Evolutionary conservation across 1,140 invertebrate species (phyloP), one percentile per base, ranked within the genome.

Genomic region (Spodoptera litura): DNA sequence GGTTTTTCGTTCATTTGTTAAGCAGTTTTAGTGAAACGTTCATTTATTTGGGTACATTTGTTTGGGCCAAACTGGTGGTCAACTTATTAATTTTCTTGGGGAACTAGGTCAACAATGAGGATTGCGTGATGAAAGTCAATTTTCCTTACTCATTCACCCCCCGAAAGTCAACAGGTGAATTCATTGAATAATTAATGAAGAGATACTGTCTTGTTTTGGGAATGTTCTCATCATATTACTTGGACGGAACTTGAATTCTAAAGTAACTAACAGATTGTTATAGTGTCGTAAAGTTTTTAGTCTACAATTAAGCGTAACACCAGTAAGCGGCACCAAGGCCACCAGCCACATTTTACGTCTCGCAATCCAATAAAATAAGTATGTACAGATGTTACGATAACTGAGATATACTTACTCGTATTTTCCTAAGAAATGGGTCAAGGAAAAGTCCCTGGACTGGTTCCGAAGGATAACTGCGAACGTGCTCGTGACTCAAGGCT

Each of bases 141-240:
- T 81, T 78, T 77, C 51, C 78, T 44, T 44, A 76, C 78, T 62
- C 74, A 62, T 66, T 66, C 61, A 77, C 78, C 79, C 82, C 64
- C 61, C 61, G 53, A 80, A 79, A 80, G 71, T 78, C 84, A 86
- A 86, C 84, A 86, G 84, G 84, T 85, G 83, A 59, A 79, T 78
- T 73, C 78, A 80, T 80, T 84, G 79, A 84, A 86, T 86, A 82
- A 86, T 84, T 84, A 84, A 86, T 84, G 74, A 82, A 81, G 51
- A 56, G 51, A 62, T 68, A 77, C 31, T 25, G 62, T 77, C 35
- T 66, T 31, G 62, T 58, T 75, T 55, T 56, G 51, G 61, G 9
- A 52, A 61, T 52, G 64, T 38, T 53, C 13, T 64, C 53, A 31
- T 31, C 31, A 31, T 31, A 31, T 31, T 31, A 31, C 3, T 31